A percentile compares a stretch with the other conserved stretches of the same genome.
These are phyloP conservation scores for Tortricodes alternella DNA, from an alignment of 2,888 invertebrate genomes.

Conservation along the genomic window DNA sequence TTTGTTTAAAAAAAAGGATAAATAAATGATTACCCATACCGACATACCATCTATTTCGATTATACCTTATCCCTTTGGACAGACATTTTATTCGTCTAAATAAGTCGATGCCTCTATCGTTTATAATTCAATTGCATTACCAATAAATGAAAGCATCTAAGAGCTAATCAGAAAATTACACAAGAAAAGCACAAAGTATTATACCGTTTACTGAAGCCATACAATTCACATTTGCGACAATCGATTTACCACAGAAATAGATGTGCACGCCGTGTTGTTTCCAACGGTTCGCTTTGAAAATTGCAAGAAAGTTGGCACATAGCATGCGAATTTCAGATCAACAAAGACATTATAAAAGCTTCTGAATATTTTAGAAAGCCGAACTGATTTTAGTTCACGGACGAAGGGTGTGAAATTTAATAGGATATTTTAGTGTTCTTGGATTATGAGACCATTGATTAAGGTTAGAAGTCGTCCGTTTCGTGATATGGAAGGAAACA, in stretches of 20 bases:
- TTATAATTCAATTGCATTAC: background rate
- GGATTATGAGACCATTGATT: too few species aligned
- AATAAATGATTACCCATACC: too few species aligned
- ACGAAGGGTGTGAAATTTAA: too few species aligned
- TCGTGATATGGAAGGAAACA: too few species aligned
- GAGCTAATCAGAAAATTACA: background rate
- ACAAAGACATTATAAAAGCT: background rate
- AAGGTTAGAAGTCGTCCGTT: too few species aligned
- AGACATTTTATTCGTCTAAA: too few species aligned
- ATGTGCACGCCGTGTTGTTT: background rate
- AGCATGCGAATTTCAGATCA: background rate
- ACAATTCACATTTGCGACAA: background rate
- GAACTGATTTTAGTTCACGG: background rate
- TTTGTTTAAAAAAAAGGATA: too few species aligned
- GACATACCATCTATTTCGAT: too few species aligned
- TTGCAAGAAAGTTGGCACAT: background rate
- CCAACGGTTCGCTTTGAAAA: background rate
- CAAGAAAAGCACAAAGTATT: background rate
- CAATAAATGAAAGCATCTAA: background rate
- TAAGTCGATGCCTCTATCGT: too few species aligned
- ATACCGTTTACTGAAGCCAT: background rate
- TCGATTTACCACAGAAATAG: constrained; percentile 10
- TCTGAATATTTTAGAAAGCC: background rate
- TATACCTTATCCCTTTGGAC: too few species aligned
- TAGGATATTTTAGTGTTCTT: too few species aligned